Evolutionary conservation across 2,888 invertebrate species (phyloP).

Genomic region (Dyspetes luteomarginatus): DNA sequence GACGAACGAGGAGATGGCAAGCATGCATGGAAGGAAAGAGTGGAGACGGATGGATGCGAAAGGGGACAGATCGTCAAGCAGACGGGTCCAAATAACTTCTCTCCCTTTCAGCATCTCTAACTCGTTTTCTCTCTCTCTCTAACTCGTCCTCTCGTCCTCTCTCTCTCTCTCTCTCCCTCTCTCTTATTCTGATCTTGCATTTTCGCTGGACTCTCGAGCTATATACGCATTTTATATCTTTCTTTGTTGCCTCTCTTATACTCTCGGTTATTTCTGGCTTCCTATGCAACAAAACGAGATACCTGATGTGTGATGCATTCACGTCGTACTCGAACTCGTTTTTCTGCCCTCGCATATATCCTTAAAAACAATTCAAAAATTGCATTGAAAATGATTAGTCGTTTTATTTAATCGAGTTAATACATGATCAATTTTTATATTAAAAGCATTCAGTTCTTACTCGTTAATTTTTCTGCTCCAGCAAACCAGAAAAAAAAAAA

Average conservation of each 20-base stretch:
- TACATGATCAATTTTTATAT: no score
- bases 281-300: conserved; percentile 48
- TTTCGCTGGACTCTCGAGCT: conserved; percentile 47
- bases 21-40: conserved; percentile 51
- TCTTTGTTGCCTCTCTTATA: conserved; percentile 42
- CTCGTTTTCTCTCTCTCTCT: conserved; percentile 43
- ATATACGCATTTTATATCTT: conserved; percentile 54
- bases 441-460: no score
- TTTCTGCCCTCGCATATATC: background rate
- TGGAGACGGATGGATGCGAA: conserved; percentile 65
- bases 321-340: background rate
- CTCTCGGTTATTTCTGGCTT: no score
- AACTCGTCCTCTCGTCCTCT: conserved; percentile 14
- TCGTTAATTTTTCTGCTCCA: no score
- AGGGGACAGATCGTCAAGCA: conserved; percentile 72
- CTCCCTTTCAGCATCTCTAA: conserved; percentile 59
- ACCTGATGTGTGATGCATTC: conserved; percentile 13
- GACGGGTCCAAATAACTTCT: conserved; percentile 74
- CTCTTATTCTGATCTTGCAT: conserved; percentile 30
- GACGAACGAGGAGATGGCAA: conserved; percentile 38
- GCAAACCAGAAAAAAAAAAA: no score
- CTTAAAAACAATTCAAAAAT: no score
- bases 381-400: no score
- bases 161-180: background rate
- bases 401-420: no score